Percentiles rank a stretch among this genome's conserved stretches.
Conservation (phyloP, 2,113 vertebrate genomes). For the Psephotus haematonotus region DNA sequence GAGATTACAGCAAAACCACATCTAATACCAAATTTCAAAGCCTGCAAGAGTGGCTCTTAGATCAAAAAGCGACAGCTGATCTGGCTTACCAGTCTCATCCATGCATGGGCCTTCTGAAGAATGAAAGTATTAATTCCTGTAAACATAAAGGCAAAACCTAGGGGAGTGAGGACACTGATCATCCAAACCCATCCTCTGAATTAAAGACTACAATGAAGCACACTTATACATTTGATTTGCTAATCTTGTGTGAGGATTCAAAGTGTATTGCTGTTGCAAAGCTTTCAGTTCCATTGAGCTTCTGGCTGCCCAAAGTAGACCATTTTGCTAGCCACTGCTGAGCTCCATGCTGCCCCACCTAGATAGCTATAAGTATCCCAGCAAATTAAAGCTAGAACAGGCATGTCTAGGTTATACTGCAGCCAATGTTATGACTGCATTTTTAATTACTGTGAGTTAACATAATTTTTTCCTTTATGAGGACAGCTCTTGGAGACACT, state of each 20-base stretch:
- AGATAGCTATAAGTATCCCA: neutral
- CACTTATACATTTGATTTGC: neutral
- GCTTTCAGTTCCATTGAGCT: neutral
- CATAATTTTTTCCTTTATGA: conserved; percentile 56
- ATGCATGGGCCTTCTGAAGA: neutral
- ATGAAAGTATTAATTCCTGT: neutral
- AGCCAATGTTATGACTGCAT: conserved; percentile 50
- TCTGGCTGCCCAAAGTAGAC: neutral
- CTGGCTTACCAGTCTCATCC: neutral
- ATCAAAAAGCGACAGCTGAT: neutral
- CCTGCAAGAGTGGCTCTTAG: neutral
- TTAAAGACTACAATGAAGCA: neutral
- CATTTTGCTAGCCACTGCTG: neutral
- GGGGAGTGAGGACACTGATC: neutral
- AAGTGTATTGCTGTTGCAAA: neutral
- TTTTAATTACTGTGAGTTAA: conserved; percentile 52
- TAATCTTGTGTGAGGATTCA: neutral
- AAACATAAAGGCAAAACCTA: neutral
- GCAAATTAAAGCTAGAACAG: conserved; percentile 31
- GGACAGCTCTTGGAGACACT: conserved; percentile 22
- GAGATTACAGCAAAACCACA: neutral
- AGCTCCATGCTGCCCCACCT: conserved; percentile 20
- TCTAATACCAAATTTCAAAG: neutral
- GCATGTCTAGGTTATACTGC: conserved; percentile 7
- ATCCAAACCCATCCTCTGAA: neutral